Conservation (phyloP, 2,888 invertebrate species). For the Serripes groenlandicus region DNA sequence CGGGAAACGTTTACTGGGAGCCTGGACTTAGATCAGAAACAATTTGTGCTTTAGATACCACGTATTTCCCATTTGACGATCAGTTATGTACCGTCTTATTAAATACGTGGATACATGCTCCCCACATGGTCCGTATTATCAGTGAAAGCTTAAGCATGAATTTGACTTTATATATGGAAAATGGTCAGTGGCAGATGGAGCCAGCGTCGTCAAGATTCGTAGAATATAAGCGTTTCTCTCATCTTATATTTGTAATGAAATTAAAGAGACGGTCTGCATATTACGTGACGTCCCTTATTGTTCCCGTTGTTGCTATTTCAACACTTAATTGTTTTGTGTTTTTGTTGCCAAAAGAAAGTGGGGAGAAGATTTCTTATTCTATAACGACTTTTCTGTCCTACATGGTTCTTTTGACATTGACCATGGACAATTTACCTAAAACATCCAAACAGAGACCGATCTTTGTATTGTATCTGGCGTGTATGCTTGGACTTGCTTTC, state of each 20-base stretch:
- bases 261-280: neutral
- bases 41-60: neutral
- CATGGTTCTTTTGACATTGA: neutral
- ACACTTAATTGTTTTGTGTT: neutral
- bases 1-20: neutral
- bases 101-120: neutral
- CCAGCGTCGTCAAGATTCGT: neutral
- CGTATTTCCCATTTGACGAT: constrained; percentile 16
- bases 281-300: neutral
- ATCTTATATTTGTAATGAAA: neutral
- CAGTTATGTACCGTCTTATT: neutral
- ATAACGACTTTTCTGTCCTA: neutral
- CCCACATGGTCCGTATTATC: neutral
- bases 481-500: neutral
- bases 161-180: neutral
- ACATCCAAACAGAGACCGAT: neutral
- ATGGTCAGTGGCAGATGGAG: neutral
- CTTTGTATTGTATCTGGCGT: neutral
- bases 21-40: neutral
- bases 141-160: neutral
- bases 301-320: neutral
- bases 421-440: neutral
- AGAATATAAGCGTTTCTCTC: neutral
- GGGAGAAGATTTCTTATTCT: neutral
- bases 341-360: neutral